Base-by-base conservation (phyloP, 2,797 vertebrate species). In the Myotis vivesi region DNA sequence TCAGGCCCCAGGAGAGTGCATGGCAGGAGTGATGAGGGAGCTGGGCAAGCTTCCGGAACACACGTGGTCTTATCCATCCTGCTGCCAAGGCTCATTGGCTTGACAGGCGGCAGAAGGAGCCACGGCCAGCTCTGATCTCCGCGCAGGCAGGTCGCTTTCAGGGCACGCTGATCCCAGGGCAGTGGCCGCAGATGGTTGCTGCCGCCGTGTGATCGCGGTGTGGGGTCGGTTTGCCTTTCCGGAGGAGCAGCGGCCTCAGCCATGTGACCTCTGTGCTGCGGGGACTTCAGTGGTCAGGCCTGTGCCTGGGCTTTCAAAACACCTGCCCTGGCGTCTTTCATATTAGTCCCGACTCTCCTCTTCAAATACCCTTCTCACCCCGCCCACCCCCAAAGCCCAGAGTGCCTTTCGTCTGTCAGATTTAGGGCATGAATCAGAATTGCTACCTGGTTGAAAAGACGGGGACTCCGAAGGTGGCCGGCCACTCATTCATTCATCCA, bases 111-210 rank as follows among this genome's bases (percentile, higher is more conserved):
- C 20, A 13, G 82, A 17, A 59, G 64, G 11, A 19, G 64, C 1
- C 6, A 11, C 75, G 25, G 1, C 59, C 83, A 0, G 64, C 46
- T 73, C 76, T 89, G 1, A 68, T 85, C 66, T 46, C 87, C 2
- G 5, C n/a, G 0, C 19, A 0, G 15, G 19, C 8, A 5, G 79
- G 30, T n/a, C 0, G 2, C 15, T 0, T 3, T 20, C 91, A 17
- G 44, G 0, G 1, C 3, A 0, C 0, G 0, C 55, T 46, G 92
- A 53, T 71, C 66, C 28, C 0, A 0, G 1, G 23, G 75, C 36
- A 2, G 9, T 0, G 15, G 20, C 96, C 3, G 20, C 0, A 0
- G 62, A 10, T 55, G 4, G 2, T 2, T 16, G n/a, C 23, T 6
- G 44, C 4, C 23, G 16, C 59, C 0, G 2, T 59, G 84, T 66